Evolutionary conservation across 2,797 vertebrate species (phyloP), one percentile per base, ranked within the genome.

Genomic region (Tolypeutes matacus): DNA sequence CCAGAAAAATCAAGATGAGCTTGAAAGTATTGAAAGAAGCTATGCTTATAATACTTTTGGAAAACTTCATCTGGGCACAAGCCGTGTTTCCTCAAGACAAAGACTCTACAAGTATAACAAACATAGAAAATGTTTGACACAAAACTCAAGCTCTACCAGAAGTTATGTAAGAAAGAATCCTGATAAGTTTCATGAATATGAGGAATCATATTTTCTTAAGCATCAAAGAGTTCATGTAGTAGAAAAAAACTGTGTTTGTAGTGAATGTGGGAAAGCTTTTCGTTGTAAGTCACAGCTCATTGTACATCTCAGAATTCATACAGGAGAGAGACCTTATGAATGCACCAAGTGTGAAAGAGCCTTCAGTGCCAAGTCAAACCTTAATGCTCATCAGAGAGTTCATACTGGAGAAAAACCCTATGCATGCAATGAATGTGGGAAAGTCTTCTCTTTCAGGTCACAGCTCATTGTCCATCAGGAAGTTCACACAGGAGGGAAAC

Each of bases 351-450:
- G 97, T 73, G 96, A 96, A 5, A 93, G 95, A 94, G 97, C 95
- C 42, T 97, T 97, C 77, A 97, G 96, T 84, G 96, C 95, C 62
- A 97, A 97, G 93, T 97, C 96, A n/a, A 97, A 97, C 64, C 95
- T 97, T 5, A 97, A 96, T 31, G 97, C 92, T 13, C 97, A 97
- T n/a, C 96, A 97, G 69, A 92, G 96, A 56, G 95, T 97, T 23
- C 97, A 98, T n/a, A 97, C 97, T 1, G 97, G 97, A 34, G 97
- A 97, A 83, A 97, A 97, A 25, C 97, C 97, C 17, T 97, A 97
- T 23, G 62, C 90, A 0, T 98, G 97, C 23, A 36, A 65, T 0
- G 86, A 95, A 15, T 98, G 97, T 73, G 97, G 94, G 18, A 97
- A 97, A 72, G 95, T 95, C 11, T 97, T 97, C 64, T 97, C 93